Evolutionary conservation across 2,797 vertebrate genomes (phyloP).

Genomic region (Protosalanx chinensis): DNA sequence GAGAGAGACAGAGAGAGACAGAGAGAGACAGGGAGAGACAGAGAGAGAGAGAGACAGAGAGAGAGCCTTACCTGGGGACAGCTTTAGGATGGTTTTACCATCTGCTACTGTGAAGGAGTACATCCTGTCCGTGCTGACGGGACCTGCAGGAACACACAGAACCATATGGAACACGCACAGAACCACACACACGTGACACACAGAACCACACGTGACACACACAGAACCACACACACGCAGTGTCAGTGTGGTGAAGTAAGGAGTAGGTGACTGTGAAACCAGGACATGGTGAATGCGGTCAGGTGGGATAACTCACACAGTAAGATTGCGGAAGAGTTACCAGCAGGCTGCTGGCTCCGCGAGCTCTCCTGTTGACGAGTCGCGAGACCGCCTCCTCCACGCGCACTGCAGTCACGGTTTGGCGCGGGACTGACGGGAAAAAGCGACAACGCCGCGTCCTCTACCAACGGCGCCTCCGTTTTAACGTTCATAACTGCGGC

Average conservation of each 20-base stretch:
- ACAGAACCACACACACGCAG: too few species aligned
- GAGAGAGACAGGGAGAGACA: too few species aligned
- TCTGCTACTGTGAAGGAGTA: conserved; percentile 60
- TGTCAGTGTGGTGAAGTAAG: too few species aligned
- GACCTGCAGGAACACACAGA: conserved; percentile 44
- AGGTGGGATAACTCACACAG: conserved; percentile 62
- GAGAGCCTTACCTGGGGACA: conserved; percentile 58
- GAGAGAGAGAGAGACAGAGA: too few species aligned
- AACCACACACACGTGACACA: not conserved
- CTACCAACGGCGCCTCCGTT: conserved; percentile 53
- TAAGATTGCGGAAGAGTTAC: conserved; percentile 44
- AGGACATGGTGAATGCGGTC: not conserved
- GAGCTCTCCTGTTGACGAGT: conserved; percentile 58
- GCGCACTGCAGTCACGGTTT: conserved; percentile 57
- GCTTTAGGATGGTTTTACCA: conserved; percentile 68
- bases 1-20: too few species aligned
- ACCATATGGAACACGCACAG: not conserved
- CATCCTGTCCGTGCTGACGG: conserved; percentile 61
- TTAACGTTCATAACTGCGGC: conserved; percentile 49
- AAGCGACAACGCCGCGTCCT: conserved; percentile 51
- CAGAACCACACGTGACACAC: not conserved
- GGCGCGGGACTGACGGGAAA: conserved; percentile 51
- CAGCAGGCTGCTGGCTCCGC: conserved; percentile 46
- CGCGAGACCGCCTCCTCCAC: conserved; percentile 41
- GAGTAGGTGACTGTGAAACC: not conserved